A percentile compares a stretch with the other conserved stretches of the same genome.
Evolutionary conservation across 2,113 vertebrate species (phyloP).

Genomic region (Puma concolor): DNA sequence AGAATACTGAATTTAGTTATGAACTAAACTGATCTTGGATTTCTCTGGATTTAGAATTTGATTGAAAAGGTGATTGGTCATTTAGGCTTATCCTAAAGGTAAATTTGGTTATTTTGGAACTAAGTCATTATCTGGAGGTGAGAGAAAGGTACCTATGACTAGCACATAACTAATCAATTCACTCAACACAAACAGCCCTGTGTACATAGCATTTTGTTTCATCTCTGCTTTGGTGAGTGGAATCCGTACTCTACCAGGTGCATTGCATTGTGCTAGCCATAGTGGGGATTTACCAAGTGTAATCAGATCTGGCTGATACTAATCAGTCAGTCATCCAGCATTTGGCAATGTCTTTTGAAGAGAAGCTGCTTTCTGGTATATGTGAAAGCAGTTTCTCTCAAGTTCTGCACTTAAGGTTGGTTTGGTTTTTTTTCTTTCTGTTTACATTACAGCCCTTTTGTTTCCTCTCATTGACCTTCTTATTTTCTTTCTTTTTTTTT

Average conservation of each 20-base stretch:
- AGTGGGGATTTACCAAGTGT: background rate
- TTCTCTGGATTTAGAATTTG: slow-evolving; percentile 19
- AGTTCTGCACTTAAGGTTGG: background rate
- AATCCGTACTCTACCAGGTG: background rate
- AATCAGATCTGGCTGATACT: background rate
- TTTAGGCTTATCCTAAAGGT: background rate
- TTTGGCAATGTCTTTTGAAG: background rate
- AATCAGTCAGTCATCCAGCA: background rate
- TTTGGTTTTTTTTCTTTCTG: background rate
- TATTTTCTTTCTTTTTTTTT: too few relatives aligned
- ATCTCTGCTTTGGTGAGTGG: background rate
- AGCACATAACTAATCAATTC: background rate
- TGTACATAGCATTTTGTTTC: background rate
- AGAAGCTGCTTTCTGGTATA: background rate
- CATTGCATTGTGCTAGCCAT: background rate
- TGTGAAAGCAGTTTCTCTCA: background rate
- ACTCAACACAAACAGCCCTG: background rate
- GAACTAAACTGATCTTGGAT: background rate
- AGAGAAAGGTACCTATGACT: background rate
- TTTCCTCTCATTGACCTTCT: background rate
- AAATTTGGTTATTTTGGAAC: background rate
- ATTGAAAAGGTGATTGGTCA: background rate
- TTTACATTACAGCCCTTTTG: background rate
- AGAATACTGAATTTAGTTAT: background rate
- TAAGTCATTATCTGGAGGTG: background rate